These are phyloP conservation scores for Chrysemys picta DNA, from an alignment of 2,113 vertebrate species.

Conservation along the genomic window DNA sequence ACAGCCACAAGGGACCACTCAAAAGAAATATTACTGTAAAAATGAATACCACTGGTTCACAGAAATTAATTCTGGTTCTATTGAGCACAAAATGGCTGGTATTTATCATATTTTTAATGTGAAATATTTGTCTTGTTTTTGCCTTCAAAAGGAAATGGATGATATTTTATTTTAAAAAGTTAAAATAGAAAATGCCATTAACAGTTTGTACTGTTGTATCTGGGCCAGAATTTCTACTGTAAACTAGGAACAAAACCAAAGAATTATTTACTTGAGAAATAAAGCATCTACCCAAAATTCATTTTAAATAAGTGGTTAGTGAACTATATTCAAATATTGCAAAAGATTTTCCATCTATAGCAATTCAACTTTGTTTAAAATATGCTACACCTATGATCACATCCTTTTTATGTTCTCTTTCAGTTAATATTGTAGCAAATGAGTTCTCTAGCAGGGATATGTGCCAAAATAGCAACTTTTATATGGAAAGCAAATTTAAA, in stretches of 20 bases:
- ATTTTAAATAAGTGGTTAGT: not conserved
- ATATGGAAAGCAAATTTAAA: not conserved
- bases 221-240: not conserved
- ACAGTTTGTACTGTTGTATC: conserved; percentile 9
- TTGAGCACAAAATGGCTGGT: conserved; percentile 40
- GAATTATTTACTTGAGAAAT: conserved; percentile 31
- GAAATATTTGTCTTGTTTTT: conserved; percentile 46
- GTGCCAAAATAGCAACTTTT: conserved; percentile 20
- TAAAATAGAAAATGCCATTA: conserved; percentile 48
- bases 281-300: not conserved
- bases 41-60: conserved; percentile 35
- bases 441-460: not conserved
- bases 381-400: not conserved
- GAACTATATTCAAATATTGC: not conserved
- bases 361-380: not conserved
- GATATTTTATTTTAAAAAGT: conserved; percentile 40
- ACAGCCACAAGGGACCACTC: conserved; percentile 50
- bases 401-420: conserved; percentile 41
- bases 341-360: not conserved
- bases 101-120: conserved; percentile 51
- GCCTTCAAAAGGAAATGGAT: conserved; percentile 45
- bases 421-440: not conserved
- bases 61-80: conserved; percentile 59
- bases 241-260: not conserved
- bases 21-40: conserved; percentile 60